Conservation (phyloP, 92 coral and sea anemone species). For the Pocillopora meandrina region DNA sequence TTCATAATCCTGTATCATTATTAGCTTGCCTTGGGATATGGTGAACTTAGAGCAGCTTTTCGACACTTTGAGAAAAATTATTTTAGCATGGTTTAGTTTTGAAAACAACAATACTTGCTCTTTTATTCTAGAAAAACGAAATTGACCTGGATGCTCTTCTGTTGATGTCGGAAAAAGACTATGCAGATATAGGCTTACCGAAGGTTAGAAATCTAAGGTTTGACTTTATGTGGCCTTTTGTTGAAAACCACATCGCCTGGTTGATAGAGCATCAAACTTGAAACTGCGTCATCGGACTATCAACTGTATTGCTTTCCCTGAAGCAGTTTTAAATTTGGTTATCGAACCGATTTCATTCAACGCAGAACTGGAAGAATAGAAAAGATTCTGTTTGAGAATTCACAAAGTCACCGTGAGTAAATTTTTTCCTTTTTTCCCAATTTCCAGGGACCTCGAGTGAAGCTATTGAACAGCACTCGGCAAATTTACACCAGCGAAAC, state of each 20-base stretch:
- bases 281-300: no score
- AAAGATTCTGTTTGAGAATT: no score
- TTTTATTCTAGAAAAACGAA: slow-evolving; percentile 83
- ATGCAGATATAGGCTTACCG: slow-evolving; percentile 97
- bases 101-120: neutral
- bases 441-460: slow-evolving; percentile 80
- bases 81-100: neutral
- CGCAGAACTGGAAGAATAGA: no score
- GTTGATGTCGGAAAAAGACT: slow-evolving; percentile 98
- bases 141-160: slow-evolving; percentile 97
- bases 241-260: neutral
- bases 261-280: no score
- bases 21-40: no score
- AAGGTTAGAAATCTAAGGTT: slow-evolving; percentile 62
- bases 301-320: neutral
- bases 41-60: neutral
- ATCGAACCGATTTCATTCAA: neutral
- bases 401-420: neutral
- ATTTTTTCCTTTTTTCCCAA: neutral
- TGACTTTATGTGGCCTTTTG: neutral
- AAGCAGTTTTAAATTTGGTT: neutral
- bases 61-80: neutral
- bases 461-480: slow-evolving; percentile 78
- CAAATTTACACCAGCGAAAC: slow-evolving; percentile 73
- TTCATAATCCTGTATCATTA: neutral